phyloP scores from a whole-genome alignment of 1,140 invertebrate species.

The Euura saliciscinereae region DNA sequence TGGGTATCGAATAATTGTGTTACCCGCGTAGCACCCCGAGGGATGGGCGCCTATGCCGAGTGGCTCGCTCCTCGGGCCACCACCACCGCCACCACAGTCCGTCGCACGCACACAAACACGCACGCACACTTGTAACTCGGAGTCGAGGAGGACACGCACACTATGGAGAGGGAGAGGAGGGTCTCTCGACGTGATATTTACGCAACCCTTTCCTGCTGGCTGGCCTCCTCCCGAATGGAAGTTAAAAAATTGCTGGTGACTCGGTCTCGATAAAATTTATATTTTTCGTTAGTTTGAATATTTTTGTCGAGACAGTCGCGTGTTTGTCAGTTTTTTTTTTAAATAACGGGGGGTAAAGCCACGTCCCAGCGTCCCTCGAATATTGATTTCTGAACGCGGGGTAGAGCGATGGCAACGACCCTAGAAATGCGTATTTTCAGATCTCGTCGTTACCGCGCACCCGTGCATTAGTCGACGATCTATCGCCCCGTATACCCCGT shows the following conservation, averaged over 20 bases:
- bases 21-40: neutral
- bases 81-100: neutral
- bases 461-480: too few species aligned
- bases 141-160: too few species aligned
- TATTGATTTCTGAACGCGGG: slow-evolving; percentile 3
- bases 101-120: neutral
- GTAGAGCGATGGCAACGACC: neutral
- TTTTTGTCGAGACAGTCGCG: too few species aligned
- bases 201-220: slow-evolving; percentile 27
- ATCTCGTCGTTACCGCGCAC: neutral
- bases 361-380: neutral
- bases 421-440: slow-evolving; percentile 7
- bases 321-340: too few species aligned
- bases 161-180: slow-evolving; percentile 25
- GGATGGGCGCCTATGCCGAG: neutral
- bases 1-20: neutral
- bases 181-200: slow-evolving; percentile 20
- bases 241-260: too few species aligned
- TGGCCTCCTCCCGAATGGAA: too few species aligned
- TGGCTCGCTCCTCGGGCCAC: neutral
- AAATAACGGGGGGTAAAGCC: slow-evolving; percentile 5
- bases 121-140: neutral
- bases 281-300: too few species aligned
- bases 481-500: too few species aligned
- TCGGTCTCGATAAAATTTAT: too few species aligned